Evolutionary conservation across 2,888 invertebrate genomes (phyloP).

Genomic region (Heliconius ethilla): DNA sequence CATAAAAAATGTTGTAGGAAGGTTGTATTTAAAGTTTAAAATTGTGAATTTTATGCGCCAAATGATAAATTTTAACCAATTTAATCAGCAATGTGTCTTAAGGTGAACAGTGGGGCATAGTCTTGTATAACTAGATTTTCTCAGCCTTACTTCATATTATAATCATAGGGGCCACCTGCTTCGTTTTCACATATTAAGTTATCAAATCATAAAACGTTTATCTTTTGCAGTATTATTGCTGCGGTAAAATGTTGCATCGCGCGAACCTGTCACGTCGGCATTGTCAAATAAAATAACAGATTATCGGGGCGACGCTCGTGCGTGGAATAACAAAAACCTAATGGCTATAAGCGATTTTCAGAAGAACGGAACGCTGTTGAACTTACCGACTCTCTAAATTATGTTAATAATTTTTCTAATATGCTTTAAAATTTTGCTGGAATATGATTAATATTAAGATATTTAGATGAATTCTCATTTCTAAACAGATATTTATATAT

Average conservation of each 20-base stretch:
- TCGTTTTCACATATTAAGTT: slow-evolving; percentile 30
- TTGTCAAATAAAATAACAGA: slow-evolving; percentile 69
- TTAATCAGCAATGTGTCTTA: not conserved
- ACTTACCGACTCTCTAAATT: slow-evolving; percentile 57
- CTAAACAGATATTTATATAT: not conserved
- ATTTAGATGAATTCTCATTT: not conserved
- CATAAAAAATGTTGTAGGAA: too few species aligned
- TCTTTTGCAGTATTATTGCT: slow-evolving; percentile 47
- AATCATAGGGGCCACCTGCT: not conserved
- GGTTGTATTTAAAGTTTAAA: too few species aligned
- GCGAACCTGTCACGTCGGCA: slow-evolving; percentile 56
- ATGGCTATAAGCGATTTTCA: slow-evolving; percentile 57
- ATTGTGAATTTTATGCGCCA: too few species aligned
- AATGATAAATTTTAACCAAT: too few species aligned
- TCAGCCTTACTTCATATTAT: not conserved
- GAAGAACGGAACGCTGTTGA: slow-evolving; percentile 53
- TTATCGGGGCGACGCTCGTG: slow-evolving; percentile 60
- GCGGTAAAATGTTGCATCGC: slow-evolving; percentile 58
- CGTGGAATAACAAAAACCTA: slow-evolving; percentile 59
- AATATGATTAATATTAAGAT: slow-evolving; percentile 26
- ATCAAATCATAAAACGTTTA: slow-evolving; percentile 44
- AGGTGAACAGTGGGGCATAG: not conserved
- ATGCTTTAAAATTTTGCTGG: slow-evolving; percentile 47
- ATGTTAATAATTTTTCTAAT: slow-evolving; percentile 54
- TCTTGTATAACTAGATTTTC: not conserved